Evolutionary conservation across 2,888 invertebrate species (phyloP).

Genomic region (Diploptera punctata): DNA sequence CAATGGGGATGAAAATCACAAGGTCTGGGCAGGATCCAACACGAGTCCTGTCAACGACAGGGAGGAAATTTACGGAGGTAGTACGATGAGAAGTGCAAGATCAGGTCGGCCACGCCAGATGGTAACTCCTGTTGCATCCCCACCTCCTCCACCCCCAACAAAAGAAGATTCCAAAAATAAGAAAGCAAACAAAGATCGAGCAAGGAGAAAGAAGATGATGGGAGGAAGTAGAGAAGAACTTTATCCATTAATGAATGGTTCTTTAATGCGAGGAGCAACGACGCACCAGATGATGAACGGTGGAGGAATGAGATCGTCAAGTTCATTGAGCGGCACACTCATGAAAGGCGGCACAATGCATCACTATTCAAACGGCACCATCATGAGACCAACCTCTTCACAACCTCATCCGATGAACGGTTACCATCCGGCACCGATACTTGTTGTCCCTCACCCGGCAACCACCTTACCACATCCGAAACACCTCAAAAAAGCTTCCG

Average conservation of each 20-base stretch:
- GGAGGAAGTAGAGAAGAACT: constrained; percentile 66
- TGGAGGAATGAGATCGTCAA: constrained; percentile 45
- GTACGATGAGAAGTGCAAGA: constrained; percentile 59
- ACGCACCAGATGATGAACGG: constrained; percentile 39
- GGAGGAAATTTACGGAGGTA: constrained; percentile 71
- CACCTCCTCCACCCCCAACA: constrained; percentile 76
- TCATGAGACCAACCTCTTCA: constrained; percentile 34
- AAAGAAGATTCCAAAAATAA: constrained; percentile 67
- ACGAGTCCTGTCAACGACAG: constrained; percentile 66
- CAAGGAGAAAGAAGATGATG: constrained; percentile 64
- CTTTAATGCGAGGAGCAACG: constrained; percentile 31
- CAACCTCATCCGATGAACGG: constrained; percentile 26
- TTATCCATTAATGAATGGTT: constrained; percentile 63
- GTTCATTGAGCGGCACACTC: constrained; percentile 46
- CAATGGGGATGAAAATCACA: constrained; percentile 93
- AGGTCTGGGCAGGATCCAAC: constrained; percentile 85
- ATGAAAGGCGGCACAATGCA: constrained; percentile 17
- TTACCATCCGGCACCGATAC: constrained; percentile 29
- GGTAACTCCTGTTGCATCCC: constrained; percentile 77
- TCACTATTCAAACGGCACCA: constrained; percentile 49
- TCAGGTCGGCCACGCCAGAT: constrained; percentile 80
- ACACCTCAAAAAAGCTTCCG: constrained; percentile 43
- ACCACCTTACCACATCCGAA: constrained; percentile 50
- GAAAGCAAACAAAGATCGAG: constrained; percentile 53
- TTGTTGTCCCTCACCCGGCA: constrained; percentile 32